Evolutionary conservation across 1,140 invertebrate genomes (phyloP).

Genomic region (Xylocopa sonorina): DNA sequence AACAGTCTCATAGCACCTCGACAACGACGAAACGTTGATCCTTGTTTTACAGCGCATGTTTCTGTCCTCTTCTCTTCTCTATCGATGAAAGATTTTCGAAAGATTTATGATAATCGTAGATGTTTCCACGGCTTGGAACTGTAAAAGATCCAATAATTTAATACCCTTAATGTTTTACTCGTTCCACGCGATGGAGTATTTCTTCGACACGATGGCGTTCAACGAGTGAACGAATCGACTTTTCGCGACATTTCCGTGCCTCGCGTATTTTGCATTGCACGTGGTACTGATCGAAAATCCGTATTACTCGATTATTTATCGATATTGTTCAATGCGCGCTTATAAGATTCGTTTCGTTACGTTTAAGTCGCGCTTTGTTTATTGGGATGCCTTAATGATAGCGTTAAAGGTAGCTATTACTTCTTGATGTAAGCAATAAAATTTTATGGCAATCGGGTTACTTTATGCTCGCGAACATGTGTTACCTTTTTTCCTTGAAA

Average conservation of each 20-base stretch:
- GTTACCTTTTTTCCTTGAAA: neutral
- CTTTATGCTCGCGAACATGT: neutral
- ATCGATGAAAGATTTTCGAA: neutral
- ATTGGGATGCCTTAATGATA: neutral
- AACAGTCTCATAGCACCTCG: neutral
- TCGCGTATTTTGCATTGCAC: neutral
- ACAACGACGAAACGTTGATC: neutral
- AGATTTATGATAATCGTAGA: conserved; percentile 16
- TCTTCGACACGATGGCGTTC: neutral
- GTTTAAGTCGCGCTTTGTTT: neutral
- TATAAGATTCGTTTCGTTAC: neutral
- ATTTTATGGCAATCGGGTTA: neutral
- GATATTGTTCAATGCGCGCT: neutral
- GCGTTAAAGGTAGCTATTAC: neutral
- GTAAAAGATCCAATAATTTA: no score
- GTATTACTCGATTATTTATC: neutral
- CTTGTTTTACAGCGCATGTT: no score
- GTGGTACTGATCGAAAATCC: neutral
- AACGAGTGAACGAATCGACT: neutral
- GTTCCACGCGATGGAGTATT: neutral
- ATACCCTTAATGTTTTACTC: neutral
- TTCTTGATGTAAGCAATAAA: neutral
- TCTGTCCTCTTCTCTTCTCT: no score
- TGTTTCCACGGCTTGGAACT: neutral
- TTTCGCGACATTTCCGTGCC: neutral